These are phyloP conservation scores for Coenobita brevimanus DNA, from an alignment of 1,140 invertebrate genomes.

Conservation along the genomic window DNA sequence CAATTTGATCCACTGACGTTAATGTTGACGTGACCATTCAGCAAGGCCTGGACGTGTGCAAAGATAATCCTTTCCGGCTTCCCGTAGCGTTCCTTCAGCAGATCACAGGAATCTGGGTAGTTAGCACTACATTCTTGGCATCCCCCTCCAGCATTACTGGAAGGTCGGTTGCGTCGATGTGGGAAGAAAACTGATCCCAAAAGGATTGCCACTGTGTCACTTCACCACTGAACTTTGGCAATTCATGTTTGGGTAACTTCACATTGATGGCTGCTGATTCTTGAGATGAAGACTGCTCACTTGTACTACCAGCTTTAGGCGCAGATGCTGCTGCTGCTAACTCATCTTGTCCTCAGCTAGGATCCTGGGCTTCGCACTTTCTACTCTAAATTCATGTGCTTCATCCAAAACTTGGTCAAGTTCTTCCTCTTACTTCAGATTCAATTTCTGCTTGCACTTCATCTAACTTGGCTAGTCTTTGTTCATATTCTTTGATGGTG, in stretches of 20 bases:
- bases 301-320: constrained; percentile 15
- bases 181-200: constrained; percentile 15
- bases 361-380: constrained; percentile 9
- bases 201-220: constrained; percentile 37
- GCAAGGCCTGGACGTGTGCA: no score
- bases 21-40: no score
- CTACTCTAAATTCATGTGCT: not conserved
- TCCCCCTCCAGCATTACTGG: no score
- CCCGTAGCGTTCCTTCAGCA: no score
- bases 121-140: no score
- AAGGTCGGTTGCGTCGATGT: not conserved
- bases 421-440: constrained; percentile 15
- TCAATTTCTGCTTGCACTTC: constrained; percentile 24
- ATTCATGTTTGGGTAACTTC: constrained; percentile 16
- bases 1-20: no score
- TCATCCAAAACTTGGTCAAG: not conserved
- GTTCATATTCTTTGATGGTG: constrained; percentile 12
- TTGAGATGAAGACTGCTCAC: no score
- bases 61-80: no score
- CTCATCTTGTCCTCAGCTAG: constrained; percentile 7
- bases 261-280: not conserved
- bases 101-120: no score
- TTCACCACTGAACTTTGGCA: constrained; percentile 8
- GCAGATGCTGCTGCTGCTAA: constrained; percentile 7
- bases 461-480: constrained; percentile 5